A percentile compares a stretch with the other conserved stretches of the same genome.
These are phyloP conservation scores for Palythoa grandis DNA, from an alignment of 92 coral and sea anemone genomes.

Conservation along the genomic window DNA sequence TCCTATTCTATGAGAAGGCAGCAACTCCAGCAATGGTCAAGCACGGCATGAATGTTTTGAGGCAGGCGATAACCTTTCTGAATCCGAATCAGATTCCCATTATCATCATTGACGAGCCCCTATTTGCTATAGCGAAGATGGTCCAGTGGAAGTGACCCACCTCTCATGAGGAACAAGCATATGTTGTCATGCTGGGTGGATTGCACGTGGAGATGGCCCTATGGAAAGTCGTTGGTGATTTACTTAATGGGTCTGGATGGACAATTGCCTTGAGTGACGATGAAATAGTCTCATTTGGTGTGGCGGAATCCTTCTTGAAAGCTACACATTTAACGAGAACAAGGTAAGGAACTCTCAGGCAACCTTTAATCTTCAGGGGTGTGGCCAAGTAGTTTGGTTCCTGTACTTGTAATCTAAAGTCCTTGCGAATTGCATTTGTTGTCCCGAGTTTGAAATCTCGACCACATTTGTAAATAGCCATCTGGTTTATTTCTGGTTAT, in stretches of 20 bases:
- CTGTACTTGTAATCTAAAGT: neutral
- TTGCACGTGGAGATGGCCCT: too few species aligned
- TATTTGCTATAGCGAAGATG: constrained; percentile 62
- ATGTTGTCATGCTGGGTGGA: too few species aligned
- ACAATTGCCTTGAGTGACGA: neutral
- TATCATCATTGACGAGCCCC: constrained; percentile 57
- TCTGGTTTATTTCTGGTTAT: too few species aligned
- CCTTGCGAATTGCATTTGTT: too few species aligned
- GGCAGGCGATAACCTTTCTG: constrained; percentile 41
- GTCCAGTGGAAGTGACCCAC: constrained; percentile 74
- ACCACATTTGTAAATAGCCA: too few species aligned
- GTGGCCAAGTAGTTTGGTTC: neutral
- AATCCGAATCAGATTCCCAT: constrained; percentile 64
- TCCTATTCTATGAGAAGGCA: too few species aligned
- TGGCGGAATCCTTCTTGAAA: neutral
- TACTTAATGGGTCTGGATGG: neutral
- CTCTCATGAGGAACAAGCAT: too few species aligned
- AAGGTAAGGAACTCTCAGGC: neutral
- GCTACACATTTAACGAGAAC: neutral
- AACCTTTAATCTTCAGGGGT: neutral
- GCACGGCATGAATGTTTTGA: too few species aligned
- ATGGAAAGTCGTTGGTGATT: neutral
- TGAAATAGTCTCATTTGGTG: neutral
- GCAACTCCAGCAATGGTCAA: too few species aligned
- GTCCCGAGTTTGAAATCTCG: too few species aligned